Evolutionary conservation across 2,113 vertebrate species (phyloP).

Genomic region (Dinomys branickii): DNA sequence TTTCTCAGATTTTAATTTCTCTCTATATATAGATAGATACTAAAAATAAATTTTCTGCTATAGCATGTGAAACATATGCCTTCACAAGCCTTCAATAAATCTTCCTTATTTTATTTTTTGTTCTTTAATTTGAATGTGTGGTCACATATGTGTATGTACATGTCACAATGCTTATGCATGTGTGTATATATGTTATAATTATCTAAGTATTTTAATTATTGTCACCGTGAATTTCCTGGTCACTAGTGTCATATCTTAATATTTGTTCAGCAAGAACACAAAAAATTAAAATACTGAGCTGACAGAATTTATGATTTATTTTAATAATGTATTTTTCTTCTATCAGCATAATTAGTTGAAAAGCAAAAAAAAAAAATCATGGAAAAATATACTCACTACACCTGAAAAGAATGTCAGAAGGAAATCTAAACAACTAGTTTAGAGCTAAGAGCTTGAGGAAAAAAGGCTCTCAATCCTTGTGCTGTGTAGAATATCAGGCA

Average conservation of each 20-base stretch:
- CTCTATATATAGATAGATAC: background rate
- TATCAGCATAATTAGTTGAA: slow-evolving; percentile 29
- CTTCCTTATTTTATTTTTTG: background rate
- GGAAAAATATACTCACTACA: background rate
- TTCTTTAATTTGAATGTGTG: background rate
- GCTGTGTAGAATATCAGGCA: background rate
- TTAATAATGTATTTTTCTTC: background rate
- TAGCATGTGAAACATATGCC: background rate
- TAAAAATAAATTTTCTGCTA: background rate
- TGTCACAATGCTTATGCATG: background rate
- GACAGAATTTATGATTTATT: slow-evolving; percentile 31
- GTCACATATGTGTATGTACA: background rate
- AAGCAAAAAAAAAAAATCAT: background rate
- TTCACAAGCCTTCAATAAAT: background rate
- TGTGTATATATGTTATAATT: background rate
- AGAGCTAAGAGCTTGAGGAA: background rate
- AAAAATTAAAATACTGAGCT: slow-evolving; percentile 1
- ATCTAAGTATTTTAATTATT: background rate
- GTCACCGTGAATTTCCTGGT: background rate
- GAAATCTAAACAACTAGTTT: background rate
- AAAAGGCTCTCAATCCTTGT: background rate
- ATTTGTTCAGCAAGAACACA: background rate
- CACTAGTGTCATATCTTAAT: background rate
- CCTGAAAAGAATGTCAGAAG: background rate
- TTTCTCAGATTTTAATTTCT: background rate